Percentiles rank a stretch among this genome's conserved stretches.
phyloP scores from a whole-genome alignment of 2,888 invertebrate species.

The Lithophane socia region DNA sequence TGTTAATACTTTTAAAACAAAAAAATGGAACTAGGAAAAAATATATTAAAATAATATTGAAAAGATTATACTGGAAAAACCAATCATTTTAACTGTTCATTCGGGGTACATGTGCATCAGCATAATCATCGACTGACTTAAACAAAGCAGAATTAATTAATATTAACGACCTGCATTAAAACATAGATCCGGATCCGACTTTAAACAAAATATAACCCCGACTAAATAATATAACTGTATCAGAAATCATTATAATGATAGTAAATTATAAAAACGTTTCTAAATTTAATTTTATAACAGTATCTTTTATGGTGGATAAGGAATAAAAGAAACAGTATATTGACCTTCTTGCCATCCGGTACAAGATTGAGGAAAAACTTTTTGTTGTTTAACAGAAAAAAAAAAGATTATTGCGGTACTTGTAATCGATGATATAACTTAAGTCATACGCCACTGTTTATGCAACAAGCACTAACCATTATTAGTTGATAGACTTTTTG shows the following conservation, averaged over 20 bases:
- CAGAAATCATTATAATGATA: slow-evolving; percentile 46
- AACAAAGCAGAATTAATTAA: slow-evolving; percentile 48
- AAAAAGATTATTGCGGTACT: slow-evolving; percentile 26
- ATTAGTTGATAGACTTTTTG: neutral
- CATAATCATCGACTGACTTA: slow-evolving; percentile 31
- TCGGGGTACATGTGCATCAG: slow-evolving; percentile 4
- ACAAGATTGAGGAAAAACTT: neutral
- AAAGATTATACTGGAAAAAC: neutral
- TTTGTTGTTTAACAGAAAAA: slow-evolving; percentile 3
- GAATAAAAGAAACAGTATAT: slow-evolving; percentile 43
- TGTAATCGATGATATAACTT: slow-evolving; percentile 24
- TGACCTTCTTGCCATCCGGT: slow-evolving; percentile 39
- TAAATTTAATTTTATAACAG: slow-evolving; percentile 47
- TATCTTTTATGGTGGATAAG: slow-evolving; percentile 34
- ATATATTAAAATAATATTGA: too few species aligned
- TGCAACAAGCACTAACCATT: slow-evolving; percentile 9
- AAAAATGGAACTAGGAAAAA: neutral
- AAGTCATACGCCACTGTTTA: slow-evolving; percentile 26
- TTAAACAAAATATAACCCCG: slow-evolving; percentile 25
- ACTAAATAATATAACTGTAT: slow-evolving; percentile 43
- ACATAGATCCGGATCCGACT: slow-evolving; percentile 43
- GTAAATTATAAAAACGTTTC: slow-evolving; percentile 49
- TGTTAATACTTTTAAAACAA: neutral
- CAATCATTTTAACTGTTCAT: slow-evolving; percentile 14
- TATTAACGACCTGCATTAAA: slow-evolving; percentile 32